These are phyloP conservation scores for Sipha maydis DNA, from an alignment of 2,888 invertebrate genomes.

Conservation along the genomic window DNA sequence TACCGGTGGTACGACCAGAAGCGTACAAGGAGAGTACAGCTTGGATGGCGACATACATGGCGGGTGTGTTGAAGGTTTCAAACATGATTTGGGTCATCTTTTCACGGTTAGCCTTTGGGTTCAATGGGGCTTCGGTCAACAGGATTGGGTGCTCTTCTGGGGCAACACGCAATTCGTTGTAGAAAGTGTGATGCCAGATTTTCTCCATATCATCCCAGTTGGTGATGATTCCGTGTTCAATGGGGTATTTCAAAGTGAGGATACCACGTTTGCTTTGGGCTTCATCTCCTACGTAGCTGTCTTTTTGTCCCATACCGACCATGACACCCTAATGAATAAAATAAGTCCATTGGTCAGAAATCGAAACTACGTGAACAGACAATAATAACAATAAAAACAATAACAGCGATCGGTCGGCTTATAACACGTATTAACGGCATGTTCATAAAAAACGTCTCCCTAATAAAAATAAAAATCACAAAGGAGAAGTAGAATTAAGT, in stretches of 20 bases:
- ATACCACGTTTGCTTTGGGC: conserved; percentile 90
- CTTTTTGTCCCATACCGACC: conserved; percentile 93
- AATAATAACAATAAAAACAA: neutral
- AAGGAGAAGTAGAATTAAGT: too few relatives aligned
- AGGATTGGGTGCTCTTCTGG: conserved; percentile 94
- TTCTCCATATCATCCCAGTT: conserved; percentile 95
- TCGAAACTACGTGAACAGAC: neutral
- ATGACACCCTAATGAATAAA: conserved; percentile 37
- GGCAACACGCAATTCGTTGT: conserved; percentile 90
- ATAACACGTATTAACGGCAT: too few relatives aligned
- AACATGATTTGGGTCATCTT: conserved; percentile 95
- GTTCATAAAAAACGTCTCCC: neutral
- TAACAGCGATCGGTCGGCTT: neutral
- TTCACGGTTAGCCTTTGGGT: conserved; percentile 92
- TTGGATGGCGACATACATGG: conserved; percentile 95
- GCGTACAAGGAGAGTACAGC: conserved; percentile 94
- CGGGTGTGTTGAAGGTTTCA: conserved; percentile 92
- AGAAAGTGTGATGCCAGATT: conserved; percentile 94
- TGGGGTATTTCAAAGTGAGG: conserved; percentile 88
- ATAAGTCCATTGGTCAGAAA: neutral
- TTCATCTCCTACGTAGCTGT: conserved; percentile 88
- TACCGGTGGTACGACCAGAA: conserved; percentile 95
- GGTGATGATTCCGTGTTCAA: conserved; percentile 90
- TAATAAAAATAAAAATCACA: neutral
- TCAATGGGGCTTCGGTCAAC: conserved; percentile 89